Evolutionary conservation across 2,888 invertebrate species (phyloP).

Genomic region (Dolichomitus sp.): DNA sequence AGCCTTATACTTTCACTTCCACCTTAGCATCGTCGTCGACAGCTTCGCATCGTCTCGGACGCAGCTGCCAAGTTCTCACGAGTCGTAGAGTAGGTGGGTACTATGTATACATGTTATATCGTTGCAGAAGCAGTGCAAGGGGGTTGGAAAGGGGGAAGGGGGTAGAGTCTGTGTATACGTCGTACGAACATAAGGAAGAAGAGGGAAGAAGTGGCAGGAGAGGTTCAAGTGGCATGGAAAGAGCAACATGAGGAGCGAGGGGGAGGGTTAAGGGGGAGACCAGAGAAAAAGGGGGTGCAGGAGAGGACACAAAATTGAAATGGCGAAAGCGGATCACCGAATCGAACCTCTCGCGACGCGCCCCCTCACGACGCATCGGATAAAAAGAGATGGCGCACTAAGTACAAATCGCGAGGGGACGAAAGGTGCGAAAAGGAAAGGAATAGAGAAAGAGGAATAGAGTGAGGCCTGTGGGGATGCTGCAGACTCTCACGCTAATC

Average conservation of each 20-base stretch:
- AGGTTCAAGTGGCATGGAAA: constrained; percentile 40
- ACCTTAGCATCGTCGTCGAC: constrained; percentile 38
- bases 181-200: constrained; percentile 44
- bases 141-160: too few species aligned
- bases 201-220: constrained; percentile 28
- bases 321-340: constrained; percentile 84
- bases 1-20: constrained; percentile 60
- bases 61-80: constrained; percentile 60
- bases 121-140: background rate
- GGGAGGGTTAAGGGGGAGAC: background rate
- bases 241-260: constrained; percentile 53
- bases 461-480: constrained; percentile 38
- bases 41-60: constrained; percentile 60
- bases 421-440: constrained; percentile 24
- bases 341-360: constrained; percentile 69
- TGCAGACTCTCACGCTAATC: constrained; percentile 62
- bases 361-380: constrained; percentile 27
- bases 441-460: constrained; percentile 4
- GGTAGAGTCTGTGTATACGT: constrained; percentile 1
- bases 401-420: constrained; percentile 16
- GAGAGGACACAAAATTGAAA: constrained; percentile 81
- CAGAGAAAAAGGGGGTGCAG: constrained; percentile 16
- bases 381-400: constrained; percentile 30
- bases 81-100: constrained; percentile 40
- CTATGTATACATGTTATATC: constrained; percentile 24